These are phyloP conservation scores for Sebastes minor DNA, from an alignment of 2,797 vertebrate genomes.

Conservation along the genomic window DNA sequence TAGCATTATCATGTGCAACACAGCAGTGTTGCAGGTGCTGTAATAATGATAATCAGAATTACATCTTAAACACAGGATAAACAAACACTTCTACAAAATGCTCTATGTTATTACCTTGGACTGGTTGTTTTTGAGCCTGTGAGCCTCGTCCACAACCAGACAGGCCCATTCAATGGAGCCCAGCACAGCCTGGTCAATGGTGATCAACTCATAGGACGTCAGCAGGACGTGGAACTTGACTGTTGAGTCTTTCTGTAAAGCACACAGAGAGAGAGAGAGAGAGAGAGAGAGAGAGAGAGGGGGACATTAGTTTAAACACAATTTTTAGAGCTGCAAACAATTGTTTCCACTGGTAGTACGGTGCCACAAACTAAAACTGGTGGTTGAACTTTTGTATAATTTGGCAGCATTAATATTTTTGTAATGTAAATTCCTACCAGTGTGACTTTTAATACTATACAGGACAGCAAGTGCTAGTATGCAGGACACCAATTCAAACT, in stretches of 20 bases:
- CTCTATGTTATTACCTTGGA: conserved; percentile 85
- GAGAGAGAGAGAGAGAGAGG: not conserved
- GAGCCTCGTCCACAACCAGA: conserved; percentile 97
- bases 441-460: not conserved
- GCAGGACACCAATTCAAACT: not conserved
- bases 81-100: not conserved
- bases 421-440: not conserved
- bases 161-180: conserved; percentile 99
- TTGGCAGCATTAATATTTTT: not conserved
- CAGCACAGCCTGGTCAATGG: conserved; percentile 96
- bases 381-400: not conserved
- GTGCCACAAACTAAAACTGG: not conserved
- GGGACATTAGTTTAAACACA: not conserved
- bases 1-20: not conserved
- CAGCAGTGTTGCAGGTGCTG: not conserved
- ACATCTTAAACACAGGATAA: not conserved
- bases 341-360: not conserved
- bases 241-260: conserved; percentile 92
- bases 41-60: not conserved
- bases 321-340: not conserved
- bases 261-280: not conserved
- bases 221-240: conserved; percentile 97
- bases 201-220: conserved; percentile 97
- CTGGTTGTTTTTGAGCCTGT: conserved; percentile 98
- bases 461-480: not conserved